Evolutionary conservation across 1,140 invertebrate genomes (phyloP), one percentile per base, ranked within the genome.

Genomic region (Drosophila arizonae): DNA sequence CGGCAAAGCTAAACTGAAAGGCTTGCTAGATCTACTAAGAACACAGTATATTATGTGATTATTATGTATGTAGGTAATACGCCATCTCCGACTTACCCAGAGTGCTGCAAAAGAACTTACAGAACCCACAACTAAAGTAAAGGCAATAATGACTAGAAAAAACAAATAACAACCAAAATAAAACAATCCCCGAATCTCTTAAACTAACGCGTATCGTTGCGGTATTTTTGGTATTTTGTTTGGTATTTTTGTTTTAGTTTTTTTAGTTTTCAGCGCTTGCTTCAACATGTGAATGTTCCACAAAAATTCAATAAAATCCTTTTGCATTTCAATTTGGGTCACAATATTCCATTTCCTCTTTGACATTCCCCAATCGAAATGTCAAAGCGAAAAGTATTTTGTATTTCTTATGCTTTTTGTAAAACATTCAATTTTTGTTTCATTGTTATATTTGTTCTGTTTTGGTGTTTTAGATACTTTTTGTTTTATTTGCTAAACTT

Each of bases 251-350:
- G 24, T 62, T 63, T 58, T 54, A 24, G 21, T 24, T 60, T 50
- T 64, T 86, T 78, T 72, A 75, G 74, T 87, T 87, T 87, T 90
- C 46, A 81, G 78, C 70, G 82, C 89, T 90, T 90, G 89, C 86
- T 90, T 90, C 89, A 90, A 90, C 89, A 76, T 90, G 89, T 90
- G 89, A 90, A 90, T 90, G 89, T 89, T 90, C 89, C 89, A 90
- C 89, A 90, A 90, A 90, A 86, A 63, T 48, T 30, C 57, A 89
- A 79, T 76, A 72, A 76, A 56, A 58, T 69, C 60, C 52, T 64
- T 63, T 84, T 73, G 45, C 70, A 89, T 89, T 89, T 84, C 77
- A 88, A 87, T 84, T 88, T 70, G 67, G 48, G 70, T 52, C 79
- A 63, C 80, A 73, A 76, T 60, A 17, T 24, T 51, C 39, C 17